Base-by-base conservation (phyloP, 2,888 invertebrate species). In the Pogonocherus hispidulus region DNA sequence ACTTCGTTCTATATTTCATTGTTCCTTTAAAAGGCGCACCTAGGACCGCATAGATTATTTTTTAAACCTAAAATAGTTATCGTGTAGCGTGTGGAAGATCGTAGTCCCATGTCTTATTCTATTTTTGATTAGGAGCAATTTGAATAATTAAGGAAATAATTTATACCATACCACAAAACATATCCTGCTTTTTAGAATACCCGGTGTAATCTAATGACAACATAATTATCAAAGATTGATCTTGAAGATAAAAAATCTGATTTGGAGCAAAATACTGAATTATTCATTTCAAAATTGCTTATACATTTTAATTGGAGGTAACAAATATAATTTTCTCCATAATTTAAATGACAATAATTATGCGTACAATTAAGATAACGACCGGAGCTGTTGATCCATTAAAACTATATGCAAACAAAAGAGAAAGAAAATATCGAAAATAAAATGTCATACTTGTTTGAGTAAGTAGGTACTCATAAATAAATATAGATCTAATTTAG, bases 241-340 rank as follows among this genome's bases (percentile, higher is more conserved):
- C 41, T 16, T 0, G 9, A 11, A 32, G 32, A 32, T 32, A 32
- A 11, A 32, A 32, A 32, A 32, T 32, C 14, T 5, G 41, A 41
- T 41, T 41, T 41, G 19, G 52, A 52, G 52, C 52, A 22, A 52
- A 27, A 23, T 52, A 52, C 14, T 52, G 52, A 23, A 52, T 52
- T 22, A 54, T 54, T 35, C 54, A 54, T 32, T 22, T 35, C 19
- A 54, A 35, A 54, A 54, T 35, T 54, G 23, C 35, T 35, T 9
- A 54, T 54, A 54, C 9, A 54, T 35, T 54, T 54, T 54, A 54
- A 54, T 54, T 35, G 18, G 14, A 52, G 8, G 16, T 9, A 14
- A 54, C 32, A 35, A 35, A 19, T 19, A 54, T 19, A 54, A 35
- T n/a, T 32, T 35, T 35, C 11, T 35, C 16, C 18, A 35, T 54